Evolutionary conservation across 2,797 vertebrate genomes (phyloP).

Genomic region (Oceanodroma leucorhoa): DNA sequence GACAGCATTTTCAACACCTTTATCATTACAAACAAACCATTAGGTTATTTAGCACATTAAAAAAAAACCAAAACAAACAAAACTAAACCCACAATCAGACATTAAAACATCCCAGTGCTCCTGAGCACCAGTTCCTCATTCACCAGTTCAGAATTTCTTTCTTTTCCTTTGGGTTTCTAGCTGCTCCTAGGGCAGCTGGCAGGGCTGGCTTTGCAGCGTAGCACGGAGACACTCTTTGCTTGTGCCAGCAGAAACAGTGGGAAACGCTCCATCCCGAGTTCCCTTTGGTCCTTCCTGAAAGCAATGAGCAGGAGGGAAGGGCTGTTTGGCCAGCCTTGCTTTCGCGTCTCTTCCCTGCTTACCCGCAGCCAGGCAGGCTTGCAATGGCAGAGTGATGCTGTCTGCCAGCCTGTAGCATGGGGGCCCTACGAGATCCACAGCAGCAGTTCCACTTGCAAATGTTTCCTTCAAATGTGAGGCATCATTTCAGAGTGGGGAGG

Average conservation of each 20-base stretch:
- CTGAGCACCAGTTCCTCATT: background rate
- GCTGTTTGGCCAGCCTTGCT: background rate
- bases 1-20: background rate
- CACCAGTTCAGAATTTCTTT: background rate
- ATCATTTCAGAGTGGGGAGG: background rate
- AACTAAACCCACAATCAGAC: background rate
- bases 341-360: background rate
- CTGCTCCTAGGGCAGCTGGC: background rate
- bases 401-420: background rate
- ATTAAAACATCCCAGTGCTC: background rate
- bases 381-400: background rate
- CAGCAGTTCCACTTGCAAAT: background rate
- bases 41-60: background rate
- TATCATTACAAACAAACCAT: background rate
- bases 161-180: background rate
- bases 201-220: background rate
- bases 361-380: fast-evolving
- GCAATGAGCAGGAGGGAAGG: background rate
- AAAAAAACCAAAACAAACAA: background rate
- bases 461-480: background rate
- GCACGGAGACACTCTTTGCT: background rate
- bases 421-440: fast-evolving
- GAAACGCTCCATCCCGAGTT: background rate
- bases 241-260: background rate
- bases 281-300: background rate